A percentile compares a stretch with the other conserved stretches of the same genome.
phyloP scores from a whole-genome alignment of 2,888 invertebrate species.

The Ecliptopera silaceata region DNA sequence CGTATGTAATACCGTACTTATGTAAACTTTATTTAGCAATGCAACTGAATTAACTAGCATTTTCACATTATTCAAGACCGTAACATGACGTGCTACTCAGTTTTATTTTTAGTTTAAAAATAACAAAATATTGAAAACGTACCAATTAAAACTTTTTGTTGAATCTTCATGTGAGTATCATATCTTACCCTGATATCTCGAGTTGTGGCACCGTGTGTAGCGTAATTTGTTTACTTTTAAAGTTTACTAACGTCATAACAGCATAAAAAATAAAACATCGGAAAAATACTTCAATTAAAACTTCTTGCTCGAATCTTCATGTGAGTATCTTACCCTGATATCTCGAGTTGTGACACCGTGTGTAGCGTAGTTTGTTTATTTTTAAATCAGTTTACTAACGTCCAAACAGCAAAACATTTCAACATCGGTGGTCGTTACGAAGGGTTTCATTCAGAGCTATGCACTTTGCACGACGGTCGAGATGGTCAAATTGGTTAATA shows the following conservation, averaged over 20 bases:
- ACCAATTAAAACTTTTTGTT: background rate
- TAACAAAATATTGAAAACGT: background rate
- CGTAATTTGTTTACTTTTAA: conserved; percentile 56
- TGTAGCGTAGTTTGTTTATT: conserved; percentile 50
- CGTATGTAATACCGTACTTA: conserved; percentile 13
- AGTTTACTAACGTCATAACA: conserved; percentile 57
- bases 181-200: conserved; percentile 47
- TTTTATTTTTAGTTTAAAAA: conserved; percentile 28
- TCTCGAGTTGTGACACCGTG: conserved; percentile 39
- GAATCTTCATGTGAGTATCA: background rate
- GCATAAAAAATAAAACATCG: conserved; percentile 35
- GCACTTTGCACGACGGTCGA: conserved; percentile 46
- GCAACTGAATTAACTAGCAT: conserved; percentile 50
- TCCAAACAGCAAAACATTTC: conserved; percentile 67
- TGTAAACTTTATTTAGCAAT: conserved; percentile 26
- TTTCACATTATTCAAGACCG: conserved; percentile 62
- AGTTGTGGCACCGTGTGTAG: conserved; percentile 39
- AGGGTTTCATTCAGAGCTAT: conserved; percentile 48
- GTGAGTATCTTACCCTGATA: conserved; percentile 43
- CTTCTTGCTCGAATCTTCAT: background rate
- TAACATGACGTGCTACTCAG: conserved; percentile 53
- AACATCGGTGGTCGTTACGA: conserved; percentile 57
- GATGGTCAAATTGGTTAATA: conserved; percentile 64
- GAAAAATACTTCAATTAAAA: background rate
- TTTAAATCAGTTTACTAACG: conserved; percentile 59